Percentiles rank a stretch among this genome's conserved stretches.
These are phyloP conservation scores for Zoanthus solanderi DNA, from an alignment of 92 coral and sea anemone species.

Conservation along the genomic window DNA sequence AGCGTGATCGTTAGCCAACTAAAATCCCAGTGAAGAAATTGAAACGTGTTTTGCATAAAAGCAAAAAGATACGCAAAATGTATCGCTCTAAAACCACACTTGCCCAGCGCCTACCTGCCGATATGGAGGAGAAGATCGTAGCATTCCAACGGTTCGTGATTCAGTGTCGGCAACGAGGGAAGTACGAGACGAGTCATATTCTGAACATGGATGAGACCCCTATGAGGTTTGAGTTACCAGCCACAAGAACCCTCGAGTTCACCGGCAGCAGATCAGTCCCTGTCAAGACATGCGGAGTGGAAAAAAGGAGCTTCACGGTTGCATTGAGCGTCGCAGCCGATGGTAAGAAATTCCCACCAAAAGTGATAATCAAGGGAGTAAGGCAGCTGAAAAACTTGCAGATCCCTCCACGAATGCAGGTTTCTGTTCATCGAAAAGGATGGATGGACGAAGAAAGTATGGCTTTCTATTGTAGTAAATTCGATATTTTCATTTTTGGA, in stretches of 20 bases:
- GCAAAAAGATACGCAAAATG: too few relatives aligned
- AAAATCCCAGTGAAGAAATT: too few relatives aligned
- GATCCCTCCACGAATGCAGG: constrained; percentile 47
- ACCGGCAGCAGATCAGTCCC: constrained; percentile 44
- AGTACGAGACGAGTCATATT: constrained; percentile 30
- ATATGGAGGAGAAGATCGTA: constrained; percentile 55
- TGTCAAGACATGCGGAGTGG: constrained; percentile 46
- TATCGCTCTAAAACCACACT: constrained; percentile 44
- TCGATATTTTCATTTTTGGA: not conserved
- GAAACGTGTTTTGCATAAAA: too few relatives aligned
- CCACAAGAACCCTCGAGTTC: constrained; percentile 61
- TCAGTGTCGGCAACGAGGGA: not conserved
- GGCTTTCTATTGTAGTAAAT: not conserved
- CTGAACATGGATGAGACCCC: constrained; percentile 54
- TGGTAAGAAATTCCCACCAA: constrained; percentile 59
- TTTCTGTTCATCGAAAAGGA: constrained; percentile 43
- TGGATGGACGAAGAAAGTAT: constrained; percentile 36
- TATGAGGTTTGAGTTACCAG: constrained; percentile 54
- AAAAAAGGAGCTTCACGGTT: constrained; percentile 46
- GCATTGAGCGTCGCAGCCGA: constrained; percentile 41
- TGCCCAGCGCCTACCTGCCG: constrained; percentile 53
- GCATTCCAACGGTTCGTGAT: constrained; percentile 33
- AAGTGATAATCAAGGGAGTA: constrained; percentile 43
- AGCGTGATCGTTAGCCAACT: too few relatives aligned
- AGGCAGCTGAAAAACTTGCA: constrained; percentile 35